phyloP scores from a whole-genome alignment of 2,888 invertebrate genomes.

The Diogma glabrata region DNA sequence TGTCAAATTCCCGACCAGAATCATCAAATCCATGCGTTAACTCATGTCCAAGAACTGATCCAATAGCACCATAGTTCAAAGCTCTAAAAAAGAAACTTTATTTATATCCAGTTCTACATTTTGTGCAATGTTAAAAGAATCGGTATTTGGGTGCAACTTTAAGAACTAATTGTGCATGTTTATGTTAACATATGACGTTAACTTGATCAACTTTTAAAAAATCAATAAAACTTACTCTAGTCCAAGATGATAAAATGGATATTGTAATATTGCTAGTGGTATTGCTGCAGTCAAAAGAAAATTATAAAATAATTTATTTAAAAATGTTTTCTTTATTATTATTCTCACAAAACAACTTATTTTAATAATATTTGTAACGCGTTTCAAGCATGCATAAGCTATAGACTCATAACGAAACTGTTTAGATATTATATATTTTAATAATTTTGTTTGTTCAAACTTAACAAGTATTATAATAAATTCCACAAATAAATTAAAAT shows the following conservation, averaged over 20 bases:
- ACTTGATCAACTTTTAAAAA: constrained; percentile 1
- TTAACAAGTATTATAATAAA: too few species aligned
- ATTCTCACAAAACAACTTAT: too few species aligned
- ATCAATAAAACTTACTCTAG: constrained; percentile 54
- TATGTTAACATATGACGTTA: neutral
- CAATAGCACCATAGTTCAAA: constrained; percentile 71
- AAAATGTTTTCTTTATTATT: constrained; percentile 3
- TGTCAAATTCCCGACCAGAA: constrained; percentile 67
- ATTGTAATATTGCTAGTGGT: constrained; percentile 71
- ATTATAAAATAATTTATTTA: neutral
- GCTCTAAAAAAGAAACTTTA: constrained; percentile 48
- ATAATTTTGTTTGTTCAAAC: too few species aligned
- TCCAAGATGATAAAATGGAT: constrained; percentile 74
- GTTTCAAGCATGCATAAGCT: too few species aligned
- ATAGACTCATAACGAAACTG: too few species aligned
- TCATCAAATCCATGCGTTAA: constrained; percentile 46
- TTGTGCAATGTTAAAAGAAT: too few species aligned
- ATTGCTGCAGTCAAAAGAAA: constrained; percentile 51
- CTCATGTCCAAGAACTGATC: constrained; percentile 67
- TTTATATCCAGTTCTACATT: constrained; percentile 11
- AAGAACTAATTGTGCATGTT: neutral
- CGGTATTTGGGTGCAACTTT: too few species aligned
- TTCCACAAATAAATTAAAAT: too few species aligned
- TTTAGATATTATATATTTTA: too few species aligned
- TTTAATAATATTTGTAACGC: too few species aligned